phyloP scores from a whole-genome alignment of 1,140 invertebrate genomes.

The Drosophila aff. region DNA sequence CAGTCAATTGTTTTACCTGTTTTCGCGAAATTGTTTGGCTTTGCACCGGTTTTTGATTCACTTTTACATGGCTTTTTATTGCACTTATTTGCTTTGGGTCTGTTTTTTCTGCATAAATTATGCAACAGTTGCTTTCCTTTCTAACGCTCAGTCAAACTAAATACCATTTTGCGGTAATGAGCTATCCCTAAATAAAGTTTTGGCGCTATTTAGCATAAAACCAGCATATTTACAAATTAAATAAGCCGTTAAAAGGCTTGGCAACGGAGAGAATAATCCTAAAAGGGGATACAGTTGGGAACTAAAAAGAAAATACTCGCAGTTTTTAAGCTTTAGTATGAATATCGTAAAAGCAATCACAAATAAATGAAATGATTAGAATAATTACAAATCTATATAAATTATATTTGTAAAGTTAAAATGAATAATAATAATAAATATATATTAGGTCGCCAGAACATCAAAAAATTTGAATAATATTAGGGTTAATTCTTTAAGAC shows the following conservation, averaged over 20 bases:
- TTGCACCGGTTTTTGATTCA: conserved; percentile 12
- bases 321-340: too few species aligned
- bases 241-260: background rate
- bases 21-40: conserved; percentile 12
- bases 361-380: too few species aligned
- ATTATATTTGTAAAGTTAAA: too few species aligned
- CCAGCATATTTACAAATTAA: conserved; percentile 6
- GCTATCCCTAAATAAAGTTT: conserved; percentile 5
- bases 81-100: conserved; percentile 2
- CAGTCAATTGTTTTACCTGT: conserved; percentile 47
- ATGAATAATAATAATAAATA: too few species aligned
- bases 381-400: too few species aligned
- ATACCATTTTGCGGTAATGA: conserved; percentile 4
- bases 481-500: background rate
- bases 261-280: background rate
- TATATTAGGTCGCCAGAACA: background rate
- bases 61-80: conserved; percentile 15
- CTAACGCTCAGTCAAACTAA: conserved; percentile 9
- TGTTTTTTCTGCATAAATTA: conserved; percentile 6
- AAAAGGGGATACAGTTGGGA: background rate
- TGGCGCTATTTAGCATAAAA: background rate
- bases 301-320: background rate
- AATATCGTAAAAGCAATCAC: too few species aligned
- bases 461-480: background rate
- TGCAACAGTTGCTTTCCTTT: conserved; percentile 14